These are phyloP conservation scores for Syngnathus rostellatus DNA, from an alignment of 2,797 vertebrate species.

Conservation along the genomic window DNA sequence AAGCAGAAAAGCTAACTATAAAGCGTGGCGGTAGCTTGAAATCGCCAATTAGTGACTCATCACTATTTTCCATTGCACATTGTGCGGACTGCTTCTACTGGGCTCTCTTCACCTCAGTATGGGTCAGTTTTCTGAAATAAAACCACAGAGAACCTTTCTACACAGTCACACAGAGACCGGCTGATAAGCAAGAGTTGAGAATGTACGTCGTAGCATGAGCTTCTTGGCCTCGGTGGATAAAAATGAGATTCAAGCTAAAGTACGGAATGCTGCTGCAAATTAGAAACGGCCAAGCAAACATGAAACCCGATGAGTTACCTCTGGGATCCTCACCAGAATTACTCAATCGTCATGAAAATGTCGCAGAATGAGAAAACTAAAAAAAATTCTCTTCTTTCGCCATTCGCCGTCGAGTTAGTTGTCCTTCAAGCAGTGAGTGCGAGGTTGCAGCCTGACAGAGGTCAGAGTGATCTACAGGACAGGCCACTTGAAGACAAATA, in stretches of 20 bases:
- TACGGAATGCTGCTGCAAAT: no score
- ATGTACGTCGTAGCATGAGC: background rate
- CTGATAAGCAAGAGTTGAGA: background rate
- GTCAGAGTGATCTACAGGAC: slow-evolving; percentile 30
- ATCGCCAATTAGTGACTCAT: background rate
- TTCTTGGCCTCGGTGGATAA: background rate
- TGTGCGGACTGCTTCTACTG: background rate
- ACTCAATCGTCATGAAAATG: no score
- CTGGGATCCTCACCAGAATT: no score
- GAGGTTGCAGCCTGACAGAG: slow-evolving; percentile 28
- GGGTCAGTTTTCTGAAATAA: background rate
- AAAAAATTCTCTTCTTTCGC: no score
- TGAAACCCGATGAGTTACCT: no score
- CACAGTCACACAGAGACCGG: background rate
- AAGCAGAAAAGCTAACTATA: background rate
- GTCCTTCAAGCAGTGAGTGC: slow-evolving; percentile 12
- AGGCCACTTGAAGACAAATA: slow-evolving; percentile 27
- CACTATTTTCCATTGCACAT: background rate
- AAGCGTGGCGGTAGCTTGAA: background rate
- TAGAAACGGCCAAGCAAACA: background rate
- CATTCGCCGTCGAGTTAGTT: background rate
- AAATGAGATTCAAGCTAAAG: no score
- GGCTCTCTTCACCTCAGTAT: background rate
- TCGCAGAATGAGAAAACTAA: no score
- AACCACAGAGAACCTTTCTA: background rate